These are phyloP conservation scores for Vesta saturnalis DNA, from an alignment of 2,888 invertebrate species.

Conservation along the genomic window DNA sequence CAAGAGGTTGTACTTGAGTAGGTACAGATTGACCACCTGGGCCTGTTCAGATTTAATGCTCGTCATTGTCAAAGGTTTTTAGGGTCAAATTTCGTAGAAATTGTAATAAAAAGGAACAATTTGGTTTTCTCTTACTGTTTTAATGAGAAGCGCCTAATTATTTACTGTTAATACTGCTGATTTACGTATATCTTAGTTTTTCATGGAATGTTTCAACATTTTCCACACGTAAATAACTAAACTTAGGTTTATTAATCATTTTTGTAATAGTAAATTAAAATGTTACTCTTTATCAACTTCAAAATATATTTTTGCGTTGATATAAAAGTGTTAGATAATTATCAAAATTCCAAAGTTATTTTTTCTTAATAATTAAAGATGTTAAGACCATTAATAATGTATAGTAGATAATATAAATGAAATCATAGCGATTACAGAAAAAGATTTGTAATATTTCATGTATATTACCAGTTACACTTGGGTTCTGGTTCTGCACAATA, in stretches of 20 bases:
- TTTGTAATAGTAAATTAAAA: no score
- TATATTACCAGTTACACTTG: no score
- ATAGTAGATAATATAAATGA: no score
- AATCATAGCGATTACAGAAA: no score
- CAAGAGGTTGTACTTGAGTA: conserved; percentile 86
- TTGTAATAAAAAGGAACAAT: conserved; percentile 18
- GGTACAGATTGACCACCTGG: conserved; percentile 92
- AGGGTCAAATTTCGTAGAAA: conserved; percentile 14
- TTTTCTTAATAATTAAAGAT: no score
- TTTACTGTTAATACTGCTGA: neutral
- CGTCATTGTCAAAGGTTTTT: conserved; percentile 36
- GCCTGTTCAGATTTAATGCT: conserved; percentile 68
- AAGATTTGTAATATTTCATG: no score
- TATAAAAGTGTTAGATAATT: no score
- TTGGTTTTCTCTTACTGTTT: neutral
- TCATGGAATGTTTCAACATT: conserved; percentile 8
- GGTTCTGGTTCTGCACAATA: neutral
- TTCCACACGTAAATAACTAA: neutral
- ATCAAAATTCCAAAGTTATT: no score
- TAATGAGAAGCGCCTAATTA: neutral
- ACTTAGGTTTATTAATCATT: neutral
- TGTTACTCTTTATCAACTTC: no score
- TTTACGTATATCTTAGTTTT: neutral
- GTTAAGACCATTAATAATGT: no score
- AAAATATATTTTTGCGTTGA: no score